Conservation (phyloP, 1,140 invertebrate genomes). For the Drosophila lacteicornis region DNA sequence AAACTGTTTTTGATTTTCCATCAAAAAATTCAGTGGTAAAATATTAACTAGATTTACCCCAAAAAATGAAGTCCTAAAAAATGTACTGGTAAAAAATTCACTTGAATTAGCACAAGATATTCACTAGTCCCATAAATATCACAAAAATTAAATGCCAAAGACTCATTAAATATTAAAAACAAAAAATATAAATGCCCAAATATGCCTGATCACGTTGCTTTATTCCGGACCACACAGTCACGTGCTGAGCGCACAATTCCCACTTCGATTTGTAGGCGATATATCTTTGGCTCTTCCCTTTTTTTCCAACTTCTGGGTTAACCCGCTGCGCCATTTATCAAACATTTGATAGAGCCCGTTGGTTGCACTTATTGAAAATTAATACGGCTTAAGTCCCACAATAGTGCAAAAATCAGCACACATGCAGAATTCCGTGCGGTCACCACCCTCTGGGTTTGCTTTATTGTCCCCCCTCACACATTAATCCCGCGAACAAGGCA, state of each 20-base stretch:
- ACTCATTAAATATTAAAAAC: not conserved
- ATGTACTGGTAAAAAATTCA: too few species aligned
- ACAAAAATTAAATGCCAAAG: not conserved
- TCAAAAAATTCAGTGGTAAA: too few species aligned
- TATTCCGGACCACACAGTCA: conserved; percentile 22
- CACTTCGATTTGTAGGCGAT: not conserved
- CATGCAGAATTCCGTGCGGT: conserved; percentile 38
- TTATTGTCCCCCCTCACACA: conserved; percentile 7
- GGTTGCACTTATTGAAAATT: conserved; percentile 80
- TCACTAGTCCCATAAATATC: too few species aligned
- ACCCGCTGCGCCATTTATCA: conserved; percentile 71
- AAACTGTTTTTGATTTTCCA: too few species aligned
- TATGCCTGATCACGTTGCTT: conserved; percentile 42
- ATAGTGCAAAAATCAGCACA: conserved; percentile 78
- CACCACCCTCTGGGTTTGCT: conserved; percentile 18
- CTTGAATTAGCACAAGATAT: too few species aligned
- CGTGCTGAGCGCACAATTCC: conserved; percentile 27
- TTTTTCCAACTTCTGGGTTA: conserved; percentile 27
- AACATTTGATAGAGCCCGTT: conserved; percentile 68
- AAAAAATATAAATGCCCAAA: not conserved
- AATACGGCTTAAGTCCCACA: conserved; percentile 76
- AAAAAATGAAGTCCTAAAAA: too few species aligned
- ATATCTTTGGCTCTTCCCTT: not conserved
- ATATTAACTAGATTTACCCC: too few species aligned
- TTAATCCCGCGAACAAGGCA: conserved; percentile 78